Evolutionary conservation across 2,797 vertebrate species (phyloP).

Genomic region (Urophycis tenuis): DNA sequence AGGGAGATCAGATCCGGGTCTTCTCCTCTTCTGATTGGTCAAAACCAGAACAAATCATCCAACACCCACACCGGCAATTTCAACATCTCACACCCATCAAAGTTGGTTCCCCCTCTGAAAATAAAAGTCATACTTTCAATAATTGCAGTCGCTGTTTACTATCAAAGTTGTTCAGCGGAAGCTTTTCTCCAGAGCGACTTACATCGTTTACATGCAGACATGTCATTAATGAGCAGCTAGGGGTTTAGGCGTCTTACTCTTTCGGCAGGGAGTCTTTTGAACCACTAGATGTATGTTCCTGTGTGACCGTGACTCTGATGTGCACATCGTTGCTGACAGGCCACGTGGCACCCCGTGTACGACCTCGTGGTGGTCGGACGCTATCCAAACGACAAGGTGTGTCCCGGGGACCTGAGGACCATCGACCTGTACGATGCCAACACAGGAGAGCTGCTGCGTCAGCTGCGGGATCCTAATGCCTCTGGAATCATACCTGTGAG

Average conservation of each 20-base stretch:
- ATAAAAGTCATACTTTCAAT: background rate
- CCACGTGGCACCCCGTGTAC: slow-evolving; percentile 90
- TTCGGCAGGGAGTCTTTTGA: background rate
- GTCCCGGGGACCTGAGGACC: slow-evolving; percentile 73
- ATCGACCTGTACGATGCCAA: slow-evolving; percentile 85
- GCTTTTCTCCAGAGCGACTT: background rate
- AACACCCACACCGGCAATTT: slow-evolving; percentile 89
- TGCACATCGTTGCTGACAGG: slow-evolving; percentile 62
- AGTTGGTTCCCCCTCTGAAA: slow-evolving; percentile 58
- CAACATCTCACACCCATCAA: slow-evolving; percentile 94
- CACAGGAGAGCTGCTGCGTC: slow-evolving; percentile 77
- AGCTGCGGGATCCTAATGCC: slow-evolving; percentile 77
- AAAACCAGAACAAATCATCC: slow-evolving; percentile 79
- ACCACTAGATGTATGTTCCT: background rate
- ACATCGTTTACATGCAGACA: background rate
- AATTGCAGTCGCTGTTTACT: background rate
- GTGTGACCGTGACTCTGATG: background rate
- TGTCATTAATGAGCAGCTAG: too few relatives aligned
- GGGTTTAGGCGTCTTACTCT: background rate
- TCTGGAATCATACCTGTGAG: slow-evolving; percentile 88
- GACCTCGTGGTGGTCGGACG: slow-evolving; percentile 85
- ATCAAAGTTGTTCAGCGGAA: background rate
- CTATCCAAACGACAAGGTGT: slow-evolving; percentile 82
- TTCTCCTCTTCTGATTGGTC: slow-evolving; percentile 86
- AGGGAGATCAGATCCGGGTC: slow-evolving; percentile 83